Base-by-base conservation (phyloP, 2,888 invertebrate species). In the Eustalomyia histrio region DNA sequence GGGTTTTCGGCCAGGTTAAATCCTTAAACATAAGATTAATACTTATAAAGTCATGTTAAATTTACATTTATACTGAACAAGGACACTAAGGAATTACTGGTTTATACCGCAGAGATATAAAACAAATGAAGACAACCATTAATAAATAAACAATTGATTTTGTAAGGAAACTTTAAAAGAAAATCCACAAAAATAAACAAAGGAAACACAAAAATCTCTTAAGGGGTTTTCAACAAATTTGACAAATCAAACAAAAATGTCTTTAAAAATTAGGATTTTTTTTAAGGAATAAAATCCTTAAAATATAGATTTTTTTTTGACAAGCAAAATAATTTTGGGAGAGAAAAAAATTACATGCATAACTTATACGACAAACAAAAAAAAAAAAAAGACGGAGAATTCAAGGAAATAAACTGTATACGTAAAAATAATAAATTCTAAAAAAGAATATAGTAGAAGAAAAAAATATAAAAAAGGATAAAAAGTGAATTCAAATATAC, bases 381-480 rank as follows among this genome's bases (percentile, higher is more conserved):
- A 65, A 29, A 47, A 55, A 65, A 65, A 58, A 16, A 55, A 1
- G 55, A 33, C 12, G 24, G n/a, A n/a, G n/a, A 24, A 10, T 18
- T 29, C 7, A 7, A 14, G 9, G 21, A 18, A n/a, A 67, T 33
- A 29, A 43, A 67, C n/a, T 24, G 18, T 16, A 50, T 55, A 63
- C n/a, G n/a, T n/a, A n/a, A 55, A 58, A 68, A 76, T 68, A 76
- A 78, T 43, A 71, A 64, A 58, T 76, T 67, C 35, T 33, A 53
- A 55, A 64, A 65, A 18, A n/a, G 6, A 24, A 17, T 24, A 47
- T 6, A 21, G 7, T 17, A 33, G 63, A 21, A 29, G 1, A 50
- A 47, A 18, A 61, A 29, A 35, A 53, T 1, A n/a, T n/a, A n/a
- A 43, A 55, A 55, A 55, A 43, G 17, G 6, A 67, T 29, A 63